Conservation (phyloP, 2,113 vertebrate genomes). For the Eupsittula cactorum region DNA sequence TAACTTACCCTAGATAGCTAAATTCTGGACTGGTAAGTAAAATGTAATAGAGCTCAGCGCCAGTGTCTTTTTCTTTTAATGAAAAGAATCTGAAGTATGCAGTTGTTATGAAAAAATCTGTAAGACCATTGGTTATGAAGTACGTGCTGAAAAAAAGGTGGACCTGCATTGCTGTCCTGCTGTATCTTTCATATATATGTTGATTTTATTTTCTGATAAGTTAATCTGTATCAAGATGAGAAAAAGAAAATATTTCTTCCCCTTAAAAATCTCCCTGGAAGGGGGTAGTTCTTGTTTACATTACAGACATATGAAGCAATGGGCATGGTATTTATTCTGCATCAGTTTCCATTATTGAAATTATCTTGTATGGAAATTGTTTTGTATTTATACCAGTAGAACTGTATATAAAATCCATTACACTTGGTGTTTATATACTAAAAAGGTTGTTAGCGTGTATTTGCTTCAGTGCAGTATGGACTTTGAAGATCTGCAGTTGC, state of each 20-base stretch:
- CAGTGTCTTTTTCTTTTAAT: background rate
- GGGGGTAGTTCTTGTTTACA: background rate
- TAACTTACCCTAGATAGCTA: conserved; percentile 40
- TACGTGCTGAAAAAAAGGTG: background rate
- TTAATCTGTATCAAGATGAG: background rate
- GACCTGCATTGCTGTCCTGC: background rate
- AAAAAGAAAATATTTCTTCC: background rate
- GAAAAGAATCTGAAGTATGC: background rate
- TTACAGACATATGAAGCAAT: background rate
- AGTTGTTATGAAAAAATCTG: background rate
- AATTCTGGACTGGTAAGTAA: background rate
- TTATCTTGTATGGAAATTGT: background rate
- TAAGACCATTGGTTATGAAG: background rate
- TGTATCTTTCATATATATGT: background rate
- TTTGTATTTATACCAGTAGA: background rate
- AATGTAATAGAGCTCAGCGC: background rate
- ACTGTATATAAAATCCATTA: background rate
- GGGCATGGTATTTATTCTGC: background rate
- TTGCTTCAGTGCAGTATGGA: background rate
- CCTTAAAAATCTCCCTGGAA: background rate
- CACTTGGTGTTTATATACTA: background rate
- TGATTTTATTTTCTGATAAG: background rate
- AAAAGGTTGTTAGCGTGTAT: background rate
- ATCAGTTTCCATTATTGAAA: background rate
- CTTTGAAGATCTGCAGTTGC: background rate